Conservation (phyloP, 2,797 vertebrate genomes). For the Cetoscarus ocellatus region DNA sequence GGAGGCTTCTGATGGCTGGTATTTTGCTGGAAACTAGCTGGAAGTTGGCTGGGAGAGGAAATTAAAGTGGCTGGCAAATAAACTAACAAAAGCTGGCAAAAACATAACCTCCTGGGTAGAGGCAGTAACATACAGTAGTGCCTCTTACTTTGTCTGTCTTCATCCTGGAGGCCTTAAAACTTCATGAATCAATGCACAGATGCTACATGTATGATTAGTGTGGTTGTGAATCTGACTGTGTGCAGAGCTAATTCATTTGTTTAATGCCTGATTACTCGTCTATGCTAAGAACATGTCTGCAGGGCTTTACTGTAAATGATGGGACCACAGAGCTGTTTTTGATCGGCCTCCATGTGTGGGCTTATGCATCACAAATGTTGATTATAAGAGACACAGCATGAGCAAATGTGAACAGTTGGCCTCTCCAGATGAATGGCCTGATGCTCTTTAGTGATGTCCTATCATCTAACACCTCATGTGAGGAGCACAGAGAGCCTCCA, state of each 20-base stretch:
- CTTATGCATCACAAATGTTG: conserved; percentile 38
- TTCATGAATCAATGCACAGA: not conserved
- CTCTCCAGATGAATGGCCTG: conserved; percentile 24
- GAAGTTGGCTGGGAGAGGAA: too few relatives aligned
- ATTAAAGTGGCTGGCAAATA: too few relatives aligned
- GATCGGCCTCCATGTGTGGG: not conserved
- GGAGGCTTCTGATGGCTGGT: too few relatives aligned
- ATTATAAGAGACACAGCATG: conserved; percentile 14
- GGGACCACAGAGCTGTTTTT: not conserved
- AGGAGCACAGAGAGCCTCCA: not conserved
- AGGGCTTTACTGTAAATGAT: conserved; percentile 20
- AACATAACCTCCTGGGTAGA: too few relatives aligned
- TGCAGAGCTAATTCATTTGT: conserved; percentile 4
- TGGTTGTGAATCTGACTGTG: not conserved
- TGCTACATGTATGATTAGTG: not conserved
- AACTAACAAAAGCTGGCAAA: too few relatives aligned
- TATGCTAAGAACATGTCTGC: conserved; percentile 2
- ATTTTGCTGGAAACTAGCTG: too few relatives aligned
- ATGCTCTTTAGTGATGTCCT: conserved; percentile 1
- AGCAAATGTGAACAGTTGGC: conserved; percentile 45
- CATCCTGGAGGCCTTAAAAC: too few relatives aligned
- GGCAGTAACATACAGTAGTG: too few relatives aligned
- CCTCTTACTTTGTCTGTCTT: too few relatives aligned
- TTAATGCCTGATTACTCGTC: conserved; percentile 16
- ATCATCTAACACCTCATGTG: conserved; percentile 22